phyloP scores from a whole-genome alignment of 2,113 vertebrate species.

The Salvelinus sp. region DNA sequence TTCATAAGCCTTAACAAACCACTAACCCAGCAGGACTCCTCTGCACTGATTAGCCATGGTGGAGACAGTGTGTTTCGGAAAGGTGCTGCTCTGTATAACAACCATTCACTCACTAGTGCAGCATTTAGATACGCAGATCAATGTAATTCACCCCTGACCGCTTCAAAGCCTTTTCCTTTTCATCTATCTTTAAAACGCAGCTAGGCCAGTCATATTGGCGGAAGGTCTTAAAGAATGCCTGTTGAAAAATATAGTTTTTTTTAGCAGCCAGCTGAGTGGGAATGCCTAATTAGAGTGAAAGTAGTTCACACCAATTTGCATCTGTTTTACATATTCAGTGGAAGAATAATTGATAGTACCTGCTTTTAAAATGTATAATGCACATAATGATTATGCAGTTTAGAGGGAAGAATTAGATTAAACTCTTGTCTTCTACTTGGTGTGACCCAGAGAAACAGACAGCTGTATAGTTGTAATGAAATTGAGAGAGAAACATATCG shows the following conservation, averaged over 20 bases:
- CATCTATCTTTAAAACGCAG: neutral
- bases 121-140: slow-evolving; percentile 15
- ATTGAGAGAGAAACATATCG: neutral
- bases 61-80: slow-evolving; percentile 1
- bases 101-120: slow-evolving; percentile 9
- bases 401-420: slow-evolving; percentile 5
- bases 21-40: slow-evolving; percentile 8
- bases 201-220: neutral
- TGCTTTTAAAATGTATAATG: slow-evolving; percentile 15
- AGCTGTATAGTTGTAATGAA: neutral
- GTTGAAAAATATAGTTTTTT: slow-evolving; percentile 1
- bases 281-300: slow-evolving; percentile 24
- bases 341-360: slow-evolving; percentile 26
- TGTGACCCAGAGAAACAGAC: neutral
- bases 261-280: neutral
- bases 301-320: slow-evolving; percentile 28
- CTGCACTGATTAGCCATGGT: neutral
- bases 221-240: neutral
- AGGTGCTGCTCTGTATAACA: slow-evolving; percentile 4
- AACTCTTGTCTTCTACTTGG: slow-evolving; percentile 4
- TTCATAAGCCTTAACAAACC: neutral
- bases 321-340: slow-evolving; percentile 27
- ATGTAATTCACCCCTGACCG: slow-evolving; percentile 11
- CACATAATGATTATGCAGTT: slow-evolving; percentile 13
- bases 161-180: slow-evolving; percentile 10